These are phyloP conservation scores for Chaunax sp. DNA, from an alignment of 2,797 vertebrate genomes.

Conservation along the genomic window DNA sequence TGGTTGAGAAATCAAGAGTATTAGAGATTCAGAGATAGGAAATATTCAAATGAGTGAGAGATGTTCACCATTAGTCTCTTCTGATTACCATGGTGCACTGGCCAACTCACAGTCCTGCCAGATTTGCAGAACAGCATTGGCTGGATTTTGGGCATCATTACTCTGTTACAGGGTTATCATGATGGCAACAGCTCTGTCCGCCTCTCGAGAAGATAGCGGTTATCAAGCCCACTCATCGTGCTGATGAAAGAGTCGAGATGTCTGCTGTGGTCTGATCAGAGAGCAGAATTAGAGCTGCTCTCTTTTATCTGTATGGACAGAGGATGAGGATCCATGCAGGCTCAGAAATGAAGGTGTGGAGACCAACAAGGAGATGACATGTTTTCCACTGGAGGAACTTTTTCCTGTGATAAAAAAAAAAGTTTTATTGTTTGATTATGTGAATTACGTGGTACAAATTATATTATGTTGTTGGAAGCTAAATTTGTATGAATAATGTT, in stretches of 20 bases:
- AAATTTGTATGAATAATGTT: neutral
- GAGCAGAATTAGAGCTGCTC: slow-evolving; percentile 23
- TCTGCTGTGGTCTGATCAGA: slow-evolving; percentile 33
- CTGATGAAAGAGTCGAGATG: slow-evolving; percentile 45
- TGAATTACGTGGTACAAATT: neutral
- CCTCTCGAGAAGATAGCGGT: slow-evolving; percentile 44
- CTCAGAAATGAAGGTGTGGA: no score
- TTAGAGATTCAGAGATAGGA: slow-evolving; percentile 8
- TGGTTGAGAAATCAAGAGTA: slow-evolving; percentile 29
- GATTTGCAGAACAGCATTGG: slow-evolving; percentile 11
- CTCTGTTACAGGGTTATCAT: slow-evolving; percentile 50
- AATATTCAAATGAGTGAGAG: slow-evolving; percentile 28
- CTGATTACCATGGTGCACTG: slow-evolving; percentile 4
- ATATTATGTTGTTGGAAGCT: neutral
- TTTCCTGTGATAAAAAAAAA: no score
- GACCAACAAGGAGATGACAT: no score
- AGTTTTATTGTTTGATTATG: no score
- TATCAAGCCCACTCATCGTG: slow-evolving; percentile 54
- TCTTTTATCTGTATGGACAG: slow-evolving; percentile 20
- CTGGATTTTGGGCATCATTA: slow-evolving; percentile 33
- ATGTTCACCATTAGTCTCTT: slow-evolving; percentile 27
- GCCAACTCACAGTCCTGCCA: slow-evolving; percentile 9
- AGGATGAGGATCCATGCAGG: neutral
- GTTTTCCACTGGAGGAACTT: no score
- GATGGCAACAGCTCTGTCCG: slow-evolving; percentile 44